Evolutionary conservation across 2,113 vertebrate genomes (phyloP).

Genomic region (Girardinichthys multiradiatus): DNA sequence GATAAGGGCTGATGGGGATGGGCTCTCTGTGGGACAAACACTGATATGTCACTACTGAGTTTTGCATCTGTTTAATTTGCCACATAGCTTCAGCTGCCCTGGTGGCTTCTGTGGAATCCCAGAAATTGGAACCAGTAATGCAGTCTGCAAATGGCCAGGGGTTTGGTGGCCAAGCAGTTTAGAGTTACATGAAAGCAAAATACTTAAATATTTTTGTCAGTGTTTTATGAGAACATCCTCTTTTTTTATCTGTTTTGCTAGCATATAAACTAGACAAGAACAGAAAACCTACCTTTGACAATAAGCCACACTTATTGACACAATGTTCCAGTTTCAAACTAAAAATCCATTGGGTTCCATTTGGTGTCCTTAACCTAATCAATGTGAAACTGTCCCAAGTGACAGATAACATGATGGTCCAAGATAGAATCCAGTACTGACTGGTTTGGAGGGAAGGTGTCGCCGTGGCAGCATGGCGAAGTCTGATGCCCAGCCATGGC

Average conservation of each 20-base stretch:
- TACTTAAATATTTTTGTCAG: conserved; percentile 1
- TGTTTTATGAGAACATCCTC: conserved; percentile 17
- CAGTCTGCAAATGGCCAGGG: conserved; percentile 24
- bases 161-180: neutral
- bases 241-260: conserved; percentile 13
- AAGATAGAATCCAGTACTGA: too few relatives aligned
- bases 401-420: too few relatives aligned
- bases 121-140: conserved; percentile 32
- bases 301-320: conserved; percentile 34
- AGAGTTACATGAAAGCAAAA: conserved; percentile 27
- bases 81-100: conserved; percentile 33
- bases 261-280: conserved; percentile 45
- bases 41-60: conserved; percentile 49
- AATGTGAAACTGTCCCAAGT: too few relatives aligned
- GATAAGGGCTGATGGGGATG: conserved; percentile 69
- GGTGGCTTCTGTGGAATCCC: conserved; percentile 39
- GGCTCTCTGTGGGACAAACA: conserved; percentile 67
- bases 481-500: too few relatives aligned
- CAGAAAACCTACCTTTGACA: conserved; percentile 44
- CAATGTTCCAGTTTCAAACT: too few relatives aligned
- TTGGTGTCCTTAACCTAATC: too few relatives aligned
- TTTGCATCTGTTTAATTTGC: conserved; percentile 54
- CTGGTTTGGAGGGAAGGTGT: too few relatives aligned
- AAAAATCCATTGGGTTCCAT: too few relatives aligned
- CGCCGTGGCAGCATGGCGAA: too few relatives aligned